Base-by-base conservation (phyloP, 2,113 vertebrate genomes). In the Cebidichthys violaceus region DNA sequence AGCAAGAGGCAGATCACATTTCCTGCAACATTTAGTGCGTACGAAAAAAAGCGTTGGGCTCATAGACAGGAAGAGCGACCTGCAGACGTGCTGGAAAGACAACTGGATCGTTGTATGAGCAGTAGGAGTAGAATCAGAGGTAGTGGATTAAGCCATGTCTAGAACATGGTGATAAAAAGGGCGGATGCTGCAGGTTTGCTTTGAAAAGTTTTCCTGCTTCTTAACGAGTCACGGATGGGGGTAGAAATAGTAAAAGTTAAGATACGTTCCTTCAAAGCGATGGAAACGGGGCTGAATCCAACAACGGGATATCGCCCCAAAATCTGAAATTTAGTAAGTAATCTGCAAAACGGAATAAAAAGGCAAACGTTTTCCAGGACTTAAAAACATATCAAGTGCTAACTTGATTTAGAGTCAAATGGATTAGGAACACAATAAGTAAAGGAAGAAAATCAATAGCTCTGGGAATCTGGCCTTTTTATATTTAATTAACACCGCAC, bases 1-100 rank as follows among this genome's bases (percentile, higher is more conserved):
- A 81, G 70, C 69, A 59, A 67, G 57, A 80, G 39, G 79, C 73
- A 47, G 60, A 70, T 75, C 77, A 29, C 50, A 65, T 70, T 68
- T 84, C 41, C 74, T 17, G 0, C 79, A 82, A 72, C 52, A 66
- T 20, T 1, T 54, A 35, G 61, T 13, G 20, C 47, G 72, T 70
- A 41, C 50, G 41, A 41, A 29, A 20, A 20, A 43, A 7, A 43
- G 33, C 15, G 57, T 75, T 43, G 39, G 75, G 37, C 4, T 74
- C 66, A 55, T 20, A 52, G 45, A 37, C 9, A 22, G 65, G 57
- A 61, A 43, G 18, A 41, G 54, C 7, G 8, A 69, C 35, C 29
- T 29, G 37, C 17, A 33, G 27, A 13, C 39, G 57, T 6, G 13
- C 31, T 50, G 2, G 4, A n/a, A 8, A 74, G 24, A 39, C n/a